These are phyloP conservation scores for Hipparchia sbordonii DNA, from an alignment of 2,888 invertebrate genomes.

Conservation along the genomic window DNA sequence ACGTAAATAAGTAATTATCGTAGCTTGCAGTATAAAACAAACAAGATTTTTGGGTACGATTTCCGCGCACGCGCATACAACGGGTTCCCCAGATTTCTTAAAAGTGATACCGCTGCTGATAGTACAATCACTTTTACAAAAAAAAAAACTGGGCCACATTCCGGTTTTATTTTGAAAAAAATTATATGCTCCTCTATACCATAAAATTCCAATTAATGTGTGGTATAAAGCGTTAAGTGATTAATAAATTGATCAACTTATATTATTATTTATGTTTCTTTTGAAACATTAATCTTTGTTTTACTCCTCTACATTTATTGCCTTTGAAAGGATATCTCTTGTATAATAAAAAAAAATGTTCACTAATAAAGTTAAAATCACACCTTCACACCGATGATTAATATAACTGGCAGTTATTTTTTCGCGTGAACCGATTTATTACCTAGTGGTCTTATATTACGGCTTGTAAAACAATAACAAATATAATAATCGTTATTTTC, in stretches of 20 bases:
- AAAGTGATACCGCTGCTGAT: constrained; percentile 45
- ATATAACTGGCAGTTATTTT: constrained; percentile 28
- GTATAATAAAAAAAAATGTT: constrained; percentile 1
- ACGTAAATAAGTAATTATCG: not conserved
- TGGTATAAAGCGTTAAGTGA: too few relatives aligned
- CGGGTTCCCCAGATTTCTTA: constrained; percentile 54
- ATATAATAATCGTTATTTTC: not conserved
- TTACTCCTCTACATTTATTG: constrained; percentile 23
- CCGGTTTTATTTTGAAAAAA: constrained; percentile 8
- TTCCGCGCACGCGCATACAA: constrained; percentile 43
- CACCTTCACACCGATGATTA: constrained; percentile 13
- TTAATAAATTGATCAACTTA: too few relatives aligned
- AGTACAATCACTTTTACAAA: constrained; percentile 53
- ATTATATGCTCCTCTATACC: constrained; percentile 4
- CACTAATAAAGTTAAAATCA: constrained; percentile 28
- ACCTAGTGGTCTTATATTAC: constrained; percentile 7
- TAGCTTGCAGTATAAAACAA: not conserved
- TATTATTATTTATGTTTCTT: too few relatives aligned
- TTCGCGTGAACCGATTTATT: constrained; percentile 22
- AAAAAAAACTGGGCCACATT: constrained; percentile 57
- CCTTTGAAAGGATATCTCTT: constrained; percentile 9
- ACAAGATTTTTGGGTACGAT: constrained; percentile 24
- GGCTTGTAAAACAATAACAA: not conserved
- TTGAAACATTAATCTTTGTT: not conserved
- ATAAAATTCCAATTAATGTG: too few relatives aligned